Conservation (phyloP, 2,797 vertebrate genomes). For the Brachyrhaphis roseni region DNA sequence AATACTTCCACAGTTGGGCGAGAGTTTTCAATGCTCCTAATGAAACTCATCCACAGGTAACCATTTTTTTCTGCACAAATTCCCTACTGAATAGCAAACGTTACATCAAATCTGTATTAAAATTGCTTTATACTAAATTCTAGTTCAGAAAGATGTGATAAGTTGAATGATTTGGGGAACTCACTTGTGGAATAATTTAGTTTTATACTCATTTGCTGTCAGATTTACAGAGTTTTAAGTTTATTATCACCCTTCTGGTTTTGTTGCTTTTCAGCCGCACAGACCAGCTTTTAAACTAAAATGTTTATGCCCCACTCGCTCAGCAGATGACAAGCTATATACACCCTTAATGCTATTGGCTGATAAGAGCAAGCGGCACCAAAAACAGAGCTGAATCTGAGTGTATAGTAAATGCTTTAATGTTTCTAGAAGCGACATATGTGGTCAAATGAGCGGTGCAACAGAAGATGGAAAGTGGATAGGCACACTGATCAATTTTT, state of each 20-base stretch:
- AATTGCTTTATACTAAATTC: not conserved
- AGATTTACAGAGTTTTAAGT: conserved; percentile 1
- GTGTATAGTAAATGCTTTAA: not conserved
- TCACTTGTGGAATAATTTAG: not conserved
- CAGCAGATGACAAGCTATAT: not conserved
- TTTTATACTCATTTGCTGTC: not conserved
- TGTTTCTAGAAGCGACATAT: not conserved
- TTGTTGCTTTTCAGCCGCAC: not conserved
- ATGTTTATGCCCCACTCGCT: not conserved
- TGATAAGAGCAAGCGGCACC: conserved; percentile 18
- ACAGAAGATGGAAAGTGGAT: not conserved
- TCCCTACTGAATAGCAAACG: not conserved
- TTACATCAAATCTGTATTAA: not conserved
- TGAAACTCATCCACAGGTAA: not conserved
- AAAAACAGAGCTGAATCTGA: conserved; percentile 8
- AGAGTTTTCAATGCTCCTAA: conserved; percentile 5
- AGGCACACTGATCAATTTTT: not conserved
- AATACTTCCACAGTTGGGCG: not conserved
- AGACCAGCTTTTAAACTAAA: conserved; percentile 7
- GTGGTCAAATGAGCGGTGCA: not conserved
- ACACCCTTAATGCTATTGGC: not conserved
- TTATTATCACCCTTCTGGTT: not conserved
- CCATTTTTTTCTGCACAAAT: not conserved
- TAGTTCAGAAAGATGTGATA: not conserved
- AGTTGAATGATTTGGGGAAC: not conserved